Evolutionary conservation across 2,888 invertebrate species (phyloP).

Genomic region (Brachycybe producta): DNA sequence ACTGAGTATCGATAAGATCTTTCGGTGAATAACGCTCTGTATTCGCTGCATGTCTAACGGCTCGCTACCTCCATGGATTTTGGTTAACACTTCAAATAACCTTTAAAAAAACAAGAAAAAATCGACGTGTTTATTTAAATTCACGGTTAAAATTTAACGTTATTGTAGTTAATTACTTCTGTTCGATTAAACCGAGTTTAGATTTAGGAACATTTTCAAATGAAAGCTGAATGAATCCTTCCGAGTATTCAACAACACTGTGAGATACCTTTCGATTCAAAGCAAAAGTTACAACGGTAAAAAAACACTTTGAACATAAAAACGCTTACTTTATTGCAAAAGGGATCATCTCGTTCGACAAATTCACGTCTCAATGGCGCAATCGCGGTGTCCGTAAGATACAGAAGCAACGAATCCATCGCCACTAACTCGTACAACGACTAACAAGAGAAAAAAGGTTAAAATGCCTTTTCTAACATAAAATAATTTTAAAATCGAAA

Average conservation of each 20-base stretch:
- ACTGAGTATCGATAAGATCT: neutral
- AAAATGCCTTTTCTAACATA: constrained; percentile 5
- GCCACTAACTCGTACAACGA: constrained; percentile 38
- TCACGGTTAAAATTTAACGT: neutral
- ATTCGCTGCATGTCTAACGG: constrained; percentile 7
- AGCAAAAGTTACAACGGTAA: neutral
- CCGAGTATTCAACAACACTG: neutral
- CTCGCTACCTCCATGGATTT: constrained; percentile 3
- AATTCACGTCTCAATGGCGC: constrained; percentile 70
- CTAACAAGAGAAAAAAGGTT: constrained; percentile 7
- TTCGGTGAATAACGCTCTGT: constrained; percentile 5
- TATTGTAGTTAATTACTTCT: constrained; percentile 20
- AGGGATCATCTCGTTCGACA: constrained; percentile 67
- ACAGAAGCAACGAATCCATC: constrained; percentile 57
- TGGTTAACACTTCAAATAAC: neutral
- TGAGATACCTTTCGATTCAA: neutral
- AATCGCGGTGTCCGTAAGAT: constrained; percentile 73
- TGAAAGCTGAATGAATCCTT: constrained; percentile 27
- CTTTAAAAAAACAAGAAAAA: neutral
- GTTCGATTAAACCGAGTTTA: constrained; percentile 28
- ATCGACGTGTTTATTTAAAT: neutral
- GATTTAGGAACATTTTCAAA: constrained; percentile 31
- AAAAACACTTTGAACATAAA: neutral
- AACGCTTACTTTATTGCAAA: constrained; percentile 55
- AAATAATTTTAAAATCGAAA: neutral